Evolutionary conservation across 2,113 vertebrate genomes (phyloP).

Genomic region (Thalassoma bifasciatum): DNA sequence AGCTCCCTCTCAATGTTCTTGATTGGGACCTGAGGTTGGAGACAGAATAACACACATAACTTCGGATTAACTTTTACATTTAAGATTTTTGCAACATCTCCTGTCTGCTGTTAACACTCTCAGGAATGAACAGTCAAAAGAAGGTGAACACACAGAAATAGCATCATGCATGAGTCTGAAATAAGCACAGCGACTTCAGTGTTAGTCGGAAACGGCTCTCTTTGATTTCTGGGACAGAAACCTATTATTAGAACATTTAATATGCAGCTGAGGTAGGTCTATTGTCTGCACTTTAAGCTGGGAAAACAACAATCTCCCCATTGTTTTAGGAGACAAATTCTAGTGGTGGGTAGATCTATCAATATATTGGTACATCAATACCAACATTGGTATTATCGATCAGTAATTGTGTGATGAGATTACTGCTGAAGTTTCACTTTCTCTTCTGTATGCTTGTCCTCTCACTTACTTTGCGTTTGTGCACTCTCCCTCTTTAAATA

Average conservation of each 20-base stretch:
- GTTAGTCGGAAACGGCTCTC: constrained; percentile 14
- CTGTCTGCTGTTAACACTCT: too few species aligned
- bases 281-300: constrained; percentile 18
- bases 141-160: constrained; percentile 2
- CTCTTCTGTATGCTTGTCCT: too few species aligned
- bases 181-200: too few species aligned
- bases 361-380: too few species aligned
- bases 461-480: too few species aligned
- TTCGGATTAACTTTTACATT: neutral
- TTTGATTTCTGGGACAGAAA: constrained; percentile 32
- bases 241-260: constrained; percentile 37
- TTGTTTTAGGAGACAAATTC: too few species aligned
- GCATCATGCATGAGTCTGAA: constrained; percentile 1
- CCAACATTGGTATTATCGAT: too few species aligned
- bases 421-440: too few species aligned
- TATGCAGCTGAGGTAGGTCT: neutral
- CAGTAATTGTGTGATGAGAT: too few species aligned
- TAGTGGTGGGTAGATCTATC: too few species aligned
- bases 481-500: too few species aligned
- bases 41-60: neutral
- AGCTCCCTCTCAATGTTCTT: constrained; percentile 97
- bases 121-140: neutral
- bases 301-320: neutral
- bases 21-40: constrained; percentile 86
- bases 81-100: neutral